These are phyloP conservation scores for Tenebrosternarchus preto DNA, from an alignment of 2,113 vertebrate genomes.

Conservation along the genomic window DNA sequence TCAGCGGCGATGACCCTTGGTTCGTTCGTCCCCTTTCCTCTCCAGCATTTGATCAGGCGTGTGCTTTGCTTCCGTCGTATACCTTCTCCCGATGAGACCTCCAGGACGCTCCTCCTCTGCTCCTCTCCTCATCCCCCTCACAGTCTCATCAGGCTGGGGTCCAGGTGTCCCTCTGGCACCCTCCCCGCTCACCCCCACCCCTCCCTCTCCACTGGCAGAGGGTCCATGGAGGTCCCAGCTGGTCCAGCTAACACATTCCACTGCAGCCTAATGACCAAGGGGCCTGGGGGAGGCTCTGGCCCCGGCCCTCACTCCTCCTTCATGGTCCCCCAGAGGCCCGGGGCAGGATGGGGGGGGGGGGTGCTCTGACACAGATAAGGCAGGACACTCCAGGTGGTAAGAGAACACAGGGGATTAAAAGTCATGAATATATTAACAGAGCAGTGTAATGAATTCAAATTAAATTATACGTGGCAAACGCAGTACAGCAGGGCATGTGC, in stretches of 20 bases:
- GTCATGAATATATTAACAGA: constrained; percentile 85
- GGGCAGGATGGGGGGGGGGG: constrained; percentile 65
- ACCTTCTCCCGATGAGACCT: constrained; percentile 32
- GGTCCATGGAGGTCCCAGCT: constrained; percentile 76
- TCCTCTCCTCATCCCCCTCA: constrained; percentile 5
- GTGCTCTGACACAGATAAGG: constrained; percentile 79
- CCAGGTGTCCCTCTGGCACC: constrained; percentile 49
- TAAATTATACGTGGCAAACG: constrained; percentile 80
- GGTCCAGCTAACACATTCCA: constrained; percentile 81
- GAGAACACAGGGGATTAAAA: constrained; percentile 81
- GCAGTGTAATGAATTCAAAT: constrained; percentile 84
- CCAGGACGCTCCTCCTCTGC: constrained; percentile 17
- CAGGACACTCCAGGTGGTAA: constrained; percentile 83
- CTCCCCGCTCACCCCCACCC: constrained; percentile 44
- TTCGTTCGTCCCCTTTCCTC: not conserved
- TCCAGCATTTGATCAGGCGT: constrained; percentile 51
- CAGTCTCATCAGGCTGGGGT: constrained; percentile 48
- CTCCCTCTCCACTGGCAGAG: constrained; percentile 54
- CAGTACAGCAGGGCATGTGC: constrained; percentile 61
- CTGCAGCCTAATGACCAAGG: constrained; percentile 81
- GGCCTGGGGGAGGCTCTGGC: constrained; percentile 68
- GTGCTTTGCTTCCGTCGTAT: constrained; percentile 40
- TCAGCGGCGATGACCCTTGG: too few relatives aligned
- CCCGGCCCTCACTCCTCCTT: constrained; percentile 75
- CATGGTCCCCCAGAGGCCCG: constrained; percentile 74